Conservation (phyloP, 2,797 vertebrate species). For the Brachyrhaphis roseni region DNA sequence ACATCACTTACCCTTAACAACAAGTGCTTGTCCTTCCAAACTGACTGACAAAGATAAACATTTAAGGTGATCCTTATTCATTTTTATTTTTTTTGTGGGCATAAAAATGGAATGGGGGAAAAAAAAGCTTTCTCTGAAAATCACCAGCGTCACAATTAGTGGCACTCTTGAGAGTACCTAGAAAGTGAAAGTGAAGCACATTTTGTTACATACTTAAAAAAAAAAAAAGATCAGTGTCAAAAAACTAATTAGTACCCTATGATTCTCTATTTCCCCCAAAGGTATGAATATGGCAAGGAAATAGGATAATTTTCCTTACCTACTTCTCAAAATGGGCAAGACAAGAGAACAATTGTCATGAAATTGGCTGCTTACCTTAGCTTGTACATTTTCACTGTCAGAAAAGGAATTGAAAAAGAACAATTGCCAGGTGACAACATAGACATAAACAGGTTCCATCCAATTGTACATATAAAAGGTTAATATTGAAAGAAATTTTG, state of each 20-base stretch:
- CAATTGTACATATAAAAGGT: no score
- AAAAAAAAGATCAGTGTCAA: background rate
- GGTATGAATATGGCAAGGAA: background rate
- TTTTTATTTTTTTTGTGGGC: background rate
- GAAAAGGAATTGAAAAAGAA: background rate
- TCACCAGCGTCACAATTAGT: background rate
- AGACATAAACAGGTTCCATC: no score
- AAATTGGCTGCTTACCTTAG: background rate
- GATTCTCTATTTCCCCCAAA: background rate
- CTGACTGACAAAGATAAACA: conserved; percentile 51
- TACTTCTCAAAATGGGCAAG: background rate
- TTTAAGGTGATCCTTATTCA: background rate
- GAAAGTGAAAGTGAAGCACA: background rate
- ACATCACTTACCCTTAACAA: conserved; percentile 17
- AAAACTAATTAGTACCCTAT: background rate
- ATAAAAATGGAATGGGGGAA: background rate
- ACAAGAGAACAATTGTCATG: background rate
- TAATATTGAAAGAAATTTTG: background rate
- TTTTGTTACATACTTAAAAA: background rate
- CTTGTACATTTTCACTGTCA: background rate
- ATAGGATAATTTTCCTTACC: background rate
- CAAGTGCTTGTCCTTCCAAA: conserved; percentile 55
- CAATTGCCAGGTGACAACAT: no score
- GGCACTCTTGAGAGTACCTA: background rate
- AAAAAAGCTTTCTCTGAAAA: background rate